Percentiles rank a stretch among this genome's conserved stretches.
phyloP scores from a whole-genome alignment of 2,888 invertebrate species.

The Chrysolina americana region DNA sequence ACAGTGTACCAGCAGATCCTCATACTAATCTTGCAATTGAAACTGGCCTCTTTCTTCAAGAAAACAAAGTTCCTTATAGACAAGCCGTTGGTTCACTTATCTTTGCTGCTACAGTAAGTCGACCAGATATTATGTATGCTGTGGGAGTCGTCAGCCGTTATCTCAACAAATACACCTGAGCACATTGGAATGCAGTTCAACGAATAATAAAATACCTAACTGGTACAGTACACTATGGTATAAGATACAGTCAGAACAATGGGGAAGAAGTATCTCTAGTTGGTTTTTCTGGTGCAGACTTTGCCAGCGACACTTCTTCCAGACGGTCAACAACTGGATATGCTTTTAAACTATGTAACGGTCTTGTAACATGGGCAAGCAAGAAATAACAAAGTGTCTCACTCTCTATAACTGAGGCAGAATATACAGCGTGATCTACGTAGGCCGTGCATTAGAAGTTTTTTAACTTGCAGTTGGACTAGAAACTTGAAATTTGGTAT shows the following conservation, averaged over 20 bases:
- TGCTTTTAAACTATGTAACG: too few relatives aligned
- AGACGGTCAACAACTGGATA: too few relatives aligned
- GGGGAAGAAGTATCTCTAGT: neutral
- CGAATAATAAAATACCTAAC: neutral
- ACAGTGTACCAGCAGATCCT: slow-evolving; percentile 20
- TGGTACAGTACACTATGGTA: neutral
- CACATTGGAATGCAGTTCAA: slow-evolving; percentile 34
- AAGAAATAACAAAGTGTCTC: slow-evolving; percentile 51
- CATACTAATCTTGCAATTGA: slow-evolving; percentile 15
- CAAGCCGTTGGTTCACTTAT: slow-evolving; percentile 35
- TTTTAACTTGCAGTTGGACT: too few relatives aligned
- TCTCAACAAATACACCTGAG: slow-evolving; percentile 9
- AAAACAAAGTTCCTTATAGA: slow-evolving; percentile 30
- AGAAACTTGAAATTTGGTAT: too few relatives aligned
- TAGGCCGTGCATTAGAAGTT: slow-evolving; percentile 50
- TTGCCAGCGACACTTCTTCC: too few relatives aligned
- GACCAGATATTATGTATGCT: slow-evolving; percentile 31
- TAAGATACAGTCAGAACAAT: slow-evolving; percentile 30
- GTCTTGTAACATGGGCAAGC: too few relatives aligned
- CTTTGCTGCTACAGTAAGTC: slow-evolving; percentile 16
- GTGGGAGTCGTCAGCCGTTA: slow-evolving; percentile 28
- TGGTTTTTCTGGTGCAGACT: neutral
- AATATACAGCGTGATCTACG: slow-evolving; percentile 59
- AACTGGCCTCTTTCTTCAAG: neutral
- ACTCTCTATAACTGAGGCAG: slow-evolving; percentile 39